Base-by-base conservation (phyloP, 2,113 vertebrate genomes). In the Maccullochella peelii region DNA sequence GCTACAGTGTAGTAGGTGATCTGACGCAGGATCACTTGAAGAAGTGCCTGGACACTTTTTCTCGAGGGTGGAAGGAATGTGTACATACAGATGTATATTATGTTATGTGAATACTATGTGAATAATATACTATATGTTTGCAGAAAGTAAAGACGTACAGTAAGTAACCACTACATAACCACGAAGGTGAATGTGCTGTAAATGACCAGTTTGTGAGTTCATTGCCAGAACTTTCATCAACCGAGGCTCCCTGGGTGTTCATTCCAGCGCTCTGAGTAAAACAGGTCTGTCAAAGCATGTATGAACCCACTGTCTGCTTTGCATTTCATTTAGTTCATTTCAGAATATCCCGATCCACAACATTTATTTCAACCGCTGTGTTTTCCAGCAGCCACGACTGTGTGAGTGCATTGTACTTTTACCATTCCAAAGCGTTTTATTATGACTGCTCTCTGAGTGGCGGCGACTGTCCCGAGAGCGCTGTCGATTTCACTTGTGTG, bases 21-120 rank as follows among this genome's bases (percentile, higher is more conserved):
- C 76, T 82, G 62, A 78, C 70, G n/a, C 68, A 67, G 66, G 57
- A 72, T 88, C 73, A 47, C 81, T 87, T 87, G 75, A 92, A 91
- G 85, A 95, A 94, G 94, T 95, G 94, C 95, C 93, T 95, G 94
- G 94, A 94, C 89, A 90, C 84, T 93, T 91, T 89, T 87, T 87
- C 73, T 85, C 1, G 70, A 77, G 40, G 88, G 69, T 87, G 70
- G 73, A 93, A 86, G 86, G 85, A 93, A 71, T 82, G 79, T 95
- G 94, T 93, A 93, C 89, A 95, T 95, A 95, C 91, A 93, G 92
- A 90, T 96, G 94, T 96, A 95, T 94, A 95, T 94, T 94, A 92
- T 90, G 91, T 95, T 84, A 84, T 95, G 94, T 95, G 93, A 96
- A 95, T 95, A 96, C 75, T 93, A 79, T 96, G 94, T 95, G 95